Evolutionary conservation across 2,888 invertebrate species (phyloP).

Genomic region (Amiota mariae): DNA sequence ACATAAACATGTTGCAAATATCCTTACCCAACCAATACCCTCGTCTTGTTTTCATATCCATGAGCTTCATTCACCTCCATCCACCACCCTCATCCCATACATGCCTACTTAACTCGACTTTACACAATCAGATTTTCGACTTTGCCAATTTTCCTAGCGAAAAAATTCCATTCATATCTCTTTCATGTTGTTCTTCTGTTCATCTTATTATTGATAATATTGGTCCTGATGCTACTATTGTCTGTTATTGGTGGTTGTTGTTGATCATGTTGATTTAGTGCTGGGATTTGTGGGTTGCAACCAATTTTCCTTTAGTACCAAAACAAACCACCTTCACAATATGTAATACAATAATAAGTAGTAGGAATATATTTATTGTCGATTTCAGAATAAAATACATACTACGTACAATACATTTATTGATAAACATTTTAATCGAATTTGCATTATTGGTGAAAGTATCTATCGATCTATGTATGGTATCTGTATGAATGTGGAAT

Average conservation of each 20-base stretch:
- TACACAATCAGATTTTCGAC: constrained; percentile 72
- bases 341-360: background rate
- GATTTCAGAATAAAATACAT: too few species aligned
- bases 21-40: constrained; percentile 47
- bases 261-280: constrained; percentile 60
- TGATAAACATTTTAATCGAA: constrained; percentile 64
- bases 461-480: background rate
- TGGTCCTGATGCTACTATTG: background rate
- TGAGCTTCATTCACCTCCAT: background rate
- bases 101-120: constrained; percentile 67
- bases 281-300: constrained; percentile 65
- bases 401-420: constrained; percentile 57
- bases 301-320: constrained; percentile 25
- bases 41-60: too few species aligned
- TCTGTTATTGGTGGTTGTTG: constrained; percentile 47
- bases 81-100: constrained; percentile 18
- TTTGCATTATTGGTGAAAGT: constrained; percentile 54
- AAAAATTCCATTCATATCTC: constrained; percentile 48
- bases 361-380: too few species aligned
- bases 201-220: constrained; percentile 31
- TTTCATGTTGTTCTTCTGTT: constrained; percentile 31
- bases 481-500: background rate
- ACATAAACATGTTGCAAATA: constrained; percentile 69
- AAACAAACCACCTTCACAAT: constrained; percentile 34
- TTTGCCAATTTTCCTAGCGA: constrained; percentile 64